Evolutionary conservation across 2,888 invertebrate species (phyloP).

Genomic region (Aricia artaxerxes): DNA sequence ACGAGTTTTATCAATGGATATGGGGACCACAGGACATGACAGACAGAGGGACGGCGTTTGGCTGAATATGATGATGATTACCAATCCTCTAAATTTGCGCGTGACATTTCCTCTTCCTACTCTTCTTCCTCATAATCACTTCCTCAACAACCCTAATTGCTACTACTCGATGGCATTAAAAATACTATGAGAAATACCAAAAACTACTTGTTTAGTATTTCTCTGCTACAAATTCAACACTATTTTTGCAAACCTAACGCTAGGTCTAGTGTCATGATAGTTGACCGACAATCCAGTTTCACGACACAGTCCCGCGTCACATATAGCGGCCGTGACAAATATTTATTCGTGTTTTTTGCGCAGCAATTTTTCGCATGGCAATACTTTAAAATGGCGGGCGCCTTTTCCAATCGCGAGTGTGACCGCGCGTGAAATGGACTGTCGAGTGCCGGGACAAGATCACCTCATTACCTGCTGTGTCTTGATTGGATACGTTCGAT

Average conservation of each 20-base stretch:
- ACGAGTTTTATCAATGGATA: no score
- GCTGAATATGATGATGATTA: no score
- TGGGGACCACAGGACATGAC: no score
- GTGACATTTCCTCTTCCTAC: no score
- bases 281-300: not conserved
- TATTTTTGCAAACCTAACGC: not conserved
- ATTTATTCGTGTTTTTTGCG: conserved; percentile 25
- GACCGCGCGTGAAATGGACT: conserved; percentile 54
- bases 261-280: not conserved
- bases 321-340: not conserved
- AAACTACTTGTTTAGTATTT: no score
- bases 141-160: no score
- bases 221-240: not conserved
- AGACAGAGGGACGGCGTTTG: no score
- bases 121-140: no score
- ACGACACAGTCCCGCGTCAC: not conserved
- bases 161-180: no score
- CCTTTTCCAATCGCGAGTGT: conserved; percentile 41
- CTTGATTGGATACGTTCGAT: conserved; percentile 23
- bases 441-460: conserved; percentile 23
- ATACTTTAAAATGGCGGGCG: conserved; percentile 36
- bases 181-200: no score
- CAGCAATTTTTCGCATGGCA: conserved; percentile 23
- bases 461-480: conserved; percentile 32
- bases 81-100: no score